Evolutionary conservation across 2,888 invertebrate genomes (phyloP).

Genomic region (Trileptium ribeirensis): DNA sequence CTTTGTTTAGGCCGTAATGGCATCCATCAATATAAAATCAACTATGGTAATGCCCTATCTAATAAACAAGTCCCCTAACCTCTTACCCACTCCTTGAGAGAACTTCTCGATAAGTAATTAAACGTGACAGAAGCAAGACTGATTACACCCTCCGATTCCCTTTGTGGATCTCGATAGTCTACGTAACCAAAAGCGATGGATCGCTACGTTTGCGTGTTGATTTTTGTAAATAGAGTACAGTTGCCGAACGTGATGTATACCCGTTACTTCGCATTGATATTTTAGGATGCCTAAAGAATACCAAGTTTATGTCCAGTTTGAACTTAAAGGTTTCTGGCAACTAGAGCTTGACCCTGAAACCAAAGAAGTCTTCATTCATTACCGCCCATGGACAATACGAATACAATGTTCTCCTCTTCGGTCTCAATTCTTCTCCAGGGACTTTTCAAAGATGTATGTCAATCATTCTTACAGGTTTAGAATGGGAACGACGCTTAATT

Average conservation of each 20-base stretch:
- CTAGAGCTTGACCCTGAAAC: too few relatives aligned
- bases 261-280: slow-evolving; percentile 28
- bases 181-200: slow-evolving; percentile 42
- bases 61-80: too few relatives aligned
- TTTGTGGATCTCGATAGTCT: background rate
- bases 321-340: too few relatives aligned
- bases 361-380: slow-evolving; percentile 5
- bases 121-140: too few relatives aligned
- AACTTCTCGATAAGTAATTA: too few relatives aligned
- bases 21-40: too few relatives aligned
- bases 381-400: slow-evolving; percentile 28
- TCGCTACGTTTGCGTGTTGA: slow-evolving; percentile 36
- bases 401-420: slow-evolving; percentile 32
- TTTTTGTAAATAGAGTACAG: slow-evolving; percentile 34
- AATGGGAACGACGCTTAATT: slow-evolving; percentile 4
- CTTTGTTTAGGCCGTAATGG: too few relatives aligned
- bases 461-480: background rate
- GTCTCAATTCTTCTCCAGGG: slow-evolving; percentile 30
- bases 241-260: slow-evolving; percentile 28
- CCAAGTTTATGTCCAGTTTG: slow-evolving; percentile 15
- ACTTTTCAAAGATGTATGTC: slow-evolving; percentile 29
- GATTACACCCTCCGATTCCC: background rate
- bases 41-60: too few relatives aligned
- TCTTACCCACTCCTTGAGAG: too few relatives aligned
- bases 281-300: background rate